Percentiles rank a stretch among this genome's conserved stretches.
Conservation (phyloP, 1,140 invertebrate species). For the Fopius arisanus region DNA sequence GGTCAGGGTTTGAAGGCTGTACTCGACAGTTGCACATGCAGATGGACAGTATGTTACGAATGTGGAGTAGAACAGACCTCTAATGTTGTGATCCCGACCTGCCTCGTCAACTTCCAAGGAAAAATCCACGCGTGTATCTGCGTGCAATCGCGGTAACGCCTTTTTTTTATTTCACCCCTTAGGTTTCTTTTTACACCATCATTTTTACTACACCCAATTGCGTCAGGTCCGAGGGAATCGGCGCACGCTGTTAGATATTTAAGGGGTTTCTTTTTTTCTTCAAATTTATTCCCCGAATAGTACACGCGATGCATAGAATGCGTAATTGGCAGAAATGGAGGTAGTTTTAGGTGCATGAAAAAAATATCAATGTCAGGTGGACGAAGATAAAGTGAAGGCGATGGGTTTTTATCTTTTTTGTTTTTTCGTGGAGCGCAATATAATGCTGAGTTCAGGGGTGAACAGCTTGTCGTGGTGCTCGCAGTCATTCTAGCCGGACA, state of each 20-base stretch:
- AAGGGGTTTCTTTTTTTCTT: neutral
- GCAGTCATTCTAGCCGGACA: no score
- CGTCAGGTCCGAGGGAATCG: neutral
- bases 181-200: neutral
- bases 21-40: neutral
- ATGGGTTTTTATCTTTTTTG: neutral
- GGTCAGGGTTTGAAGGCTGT: neutral
- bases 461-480: no score
- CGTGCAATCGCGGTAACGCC: constrained; percentile 1
- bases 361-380: neutral
- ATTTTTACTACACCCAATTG: neutral
- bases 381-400: constrained; percentile 2
- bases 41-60: neutral
- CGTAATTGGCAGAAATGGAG: neutral
- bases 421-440: no score
- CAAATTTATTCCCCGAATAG: neutral
- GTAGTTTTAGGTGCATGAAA: neutral
- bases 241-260: neutral
- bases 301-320: neutral
- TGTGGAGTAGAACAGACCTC: neutral
- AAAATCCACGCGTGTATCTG: neutral
- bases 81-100: constrained; percentile 8
- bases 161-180: neutral
- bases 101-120: neutral
- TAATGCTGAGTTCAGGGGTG: constrained; percentile 24